These are phyloP conservation scores for Malthinus flaveolus DNA, from an alignment of 2,888 invertebrate species.

Conservation along the genomic window DNA sequence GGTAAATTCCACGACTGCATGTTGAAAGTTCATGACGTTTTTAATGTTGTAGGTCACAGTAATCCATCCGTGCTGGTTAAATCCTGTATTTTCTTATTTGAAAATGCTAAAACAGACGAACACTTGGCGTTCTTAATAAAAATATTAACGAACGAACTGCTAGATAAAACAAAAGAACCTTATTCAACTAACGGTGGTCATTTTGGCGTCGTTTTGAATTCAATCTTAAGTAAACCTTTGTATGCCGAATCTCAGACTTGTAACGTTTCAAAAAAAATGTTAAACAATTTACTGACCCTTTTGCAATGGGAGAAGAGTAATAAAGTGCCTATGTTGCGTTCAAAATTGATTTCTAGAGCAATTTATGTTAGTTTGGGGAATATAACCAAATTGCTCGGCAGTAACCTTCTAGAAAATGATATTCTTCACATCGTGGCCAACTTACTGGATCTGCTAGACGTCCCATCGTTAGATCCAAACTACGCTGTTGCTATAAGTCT, in stretches of 20 bases:
- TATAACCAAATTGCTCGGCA: slow-evolving; percentile 52
- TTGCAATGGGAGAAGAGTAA: slow-evolving; percentile 64
- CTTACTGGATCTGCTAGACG: slow-evolving; percentile 67
- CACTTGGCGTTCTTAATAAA: slow-evolving; percentile 65
- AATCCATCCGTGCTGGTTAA: slow-evolving; percentile 65
- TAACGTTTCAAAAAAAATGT: slow-evolving; percentile 45
- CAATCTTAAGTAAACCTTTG: slow-evolving; percentile 43
- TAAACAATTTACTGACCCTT: slow-evolving; percentile 47
- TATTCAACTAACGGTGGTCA: slow-evolving; percentile 55
- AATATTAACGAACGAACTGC: slow-evolving; percentile 63
- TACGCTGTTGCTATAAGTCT: slow-evolving; percentile 60
- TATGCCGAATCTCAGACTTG: slow-evolving; percentile 9
- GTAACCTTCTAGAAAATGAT: slow-evolving; percentile 48
- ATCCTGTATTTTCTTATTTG: slow-evolving; percentile 63
- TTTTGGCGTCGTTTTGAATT: slow-evolving; percentile 51
- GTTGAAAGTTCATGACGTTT: slow-evolving; percentile 17
- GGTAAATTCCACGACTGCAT: slow-evolving; percentile 49
- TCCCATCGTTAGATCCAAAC: slow-evolving; percentile 57
- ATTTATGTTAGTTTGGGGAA: slow-evolving; percentile 56
- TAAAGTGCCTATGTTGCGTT: slow-evolving; percentile 51
- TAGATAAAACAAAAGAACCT: slow-evolving; percentile 47
- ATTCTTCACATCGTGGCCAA: slow-evolving; percentile 61
- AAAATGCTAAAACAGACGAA: slow-evolving; percentile 61
- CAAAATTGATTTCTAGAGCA: slow-evolving; percentile 55
- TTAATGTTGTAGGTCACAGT: slow-evolving; percentile 58